Conservation (phyloP, 2,888 invertebrate genomes). For the Ennomos erosarius region DNA sequence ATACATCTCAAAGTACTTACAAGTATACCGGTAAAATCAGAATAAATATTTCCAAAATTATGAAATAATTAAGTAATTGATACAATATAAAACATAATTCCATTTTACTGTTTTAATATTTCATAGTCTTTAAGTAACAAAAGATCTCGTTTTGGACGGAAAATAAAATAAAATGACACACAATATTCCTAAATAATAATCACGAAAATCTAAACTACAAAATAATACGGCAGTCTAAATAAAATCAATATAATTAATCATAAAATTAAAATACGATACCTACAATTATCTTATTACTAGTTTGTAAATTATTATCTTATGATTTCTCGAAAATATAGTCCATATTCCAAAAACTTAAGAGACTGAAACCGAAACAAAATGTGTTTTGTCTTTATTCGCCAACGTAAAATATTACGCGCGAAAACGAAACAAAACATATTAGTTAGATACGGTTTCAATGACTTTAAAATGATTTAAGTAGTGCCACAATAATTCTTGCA, state of each 20-base stretch:
- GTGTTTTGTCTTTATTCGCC: too few relatives aligned
- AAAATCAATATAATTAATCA: slow-evolving; percentile 39
- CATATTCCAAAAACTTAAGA: too few relatives aligned
- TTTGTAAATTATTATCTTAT: slow-evolving; percentile 41
- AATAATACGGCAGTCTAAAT: slow-evolving; percentile 40
- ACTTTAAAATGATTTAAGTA: too few relatives aligned
- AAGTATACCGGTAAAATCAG: not conserved
- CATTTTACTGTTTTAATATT: slow-evolving; percentile 37
- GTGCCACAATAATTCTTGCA: too few relatives aligned
- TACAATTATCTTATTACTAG: slow-evolving; percentile 51
- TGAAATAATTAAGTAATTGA: not conserved
- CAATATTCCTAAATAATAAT: slow-evolving; percentile 36
- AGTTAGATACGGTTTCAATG: too few relatives aligned
- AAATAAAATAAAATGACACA: slow-evolving; percentile 53
- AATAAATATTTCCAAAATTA: not conserved
- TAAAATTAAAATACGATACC: slow-evolving; percentile 44
- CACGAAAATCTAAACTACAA: slow-evolving; percentile 51
- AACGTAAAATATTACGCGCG: too few relatives aligned
- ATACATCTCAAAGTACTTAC: slow-evolving; percentile 26
- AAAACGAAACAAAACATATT: too few relatives aligned
- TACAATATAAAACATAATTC: not conserved
- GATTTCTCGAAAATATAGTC: slow-evolving; percentile 6
- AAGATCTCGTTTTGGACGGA: slow-evolving; percentile 72
- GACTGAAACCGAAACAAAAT: too few relatives aligned
- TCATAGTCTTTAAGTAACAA: slow-evolving; percentile 52